Evolutionary conservation across 1,140 invertebrate genomes (phyloP).

Genomic region (Drosophila subpulchrella): DNA sequence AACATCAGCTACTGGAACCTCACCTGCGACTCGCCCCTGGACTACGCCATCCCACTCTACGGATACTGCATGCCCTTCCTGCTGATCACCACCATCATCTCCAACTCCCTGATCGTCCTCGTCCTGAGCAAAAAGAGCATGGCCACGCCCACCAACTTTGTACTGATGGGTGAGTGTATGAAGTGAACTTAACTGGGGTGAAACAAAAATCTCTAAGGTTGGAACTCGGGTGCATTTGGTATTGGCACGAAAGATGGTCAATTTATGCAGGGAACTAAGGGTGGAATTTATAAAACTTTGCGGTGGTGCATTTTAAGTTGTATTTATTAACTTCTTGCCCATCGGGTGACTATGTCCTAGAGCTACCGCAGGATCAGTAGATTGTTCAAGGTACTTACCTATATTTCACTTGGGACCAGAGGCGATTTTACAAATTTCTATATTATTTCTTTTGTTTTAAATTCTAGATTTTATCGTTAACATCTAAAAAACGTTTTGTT

Average conservation of each 20-base stretch:
- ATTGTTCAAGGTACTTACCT: not conserved
- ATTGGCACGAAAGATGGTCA: too few species aligned
- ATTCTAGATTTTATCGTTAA: not conserved
- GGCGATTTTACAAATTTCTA: too few species aligned
- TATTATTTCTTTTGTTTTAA: not conserved
- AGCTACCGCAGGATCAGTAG: too few species aligned
- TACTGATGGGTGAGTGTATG: constrained; percentile 87
- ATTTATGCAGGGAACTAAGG: too few species aligned
- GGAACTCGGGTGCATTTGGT: too few species aligned
- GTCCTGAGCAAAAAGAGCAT: constrained; percentile 90
- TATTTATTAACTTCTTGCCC: too few species aligned
- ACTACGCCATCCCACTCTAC: constrained; percentile 73
- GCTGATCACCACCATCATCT: constrained; percentile 94
- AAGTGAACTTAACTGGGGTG: too few species aligned
- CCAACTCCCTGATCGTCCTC: constrained; percentile 95
- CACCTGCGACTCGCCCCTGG: constrained; percentile 75
- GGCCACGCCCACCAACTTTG: constrained; percentile 95
- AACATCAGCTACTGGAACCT: constrained; percentile 75
- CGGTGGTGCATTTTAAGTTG: too few species aligned
- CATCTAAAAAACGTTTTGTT: not conserved
- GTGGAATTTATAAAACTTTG: too few species aligned
- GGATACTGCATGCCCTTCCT: constrained; percentile 88
- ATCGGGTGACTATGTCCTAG: too few species aligned
- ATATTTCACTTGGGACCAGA: too few species aligned
- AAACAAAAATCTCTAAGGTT: too few species aligned